Base-by-base conservation (phyloP, 1,140 invertebrate species). In the Linepithema humile region DNA sequence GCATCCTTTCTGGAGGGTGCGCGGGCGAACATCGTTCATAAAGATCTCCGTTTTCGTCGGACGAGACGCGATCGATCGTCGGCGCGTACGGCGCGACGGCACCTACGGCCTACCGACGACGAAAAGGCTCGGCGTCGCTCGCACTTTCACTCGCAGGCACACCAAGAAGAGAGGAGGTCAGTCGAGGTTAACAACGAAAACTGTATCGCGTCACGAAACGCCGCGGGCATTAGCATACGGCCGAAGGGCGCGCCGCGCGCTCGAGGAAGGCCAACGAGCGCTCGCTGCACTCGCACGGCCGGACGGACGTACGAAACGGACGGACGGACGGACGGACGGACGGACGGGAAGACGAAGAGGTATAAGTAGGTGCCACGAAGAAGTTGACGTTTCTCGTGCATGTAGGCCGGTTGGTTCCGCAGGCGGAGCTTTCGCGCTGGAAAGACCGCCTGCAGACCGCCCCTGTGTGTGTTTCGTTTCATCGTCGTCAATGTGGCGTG, bases 391-490 rank as follows among this genome's bases (percentile, higher is more conserved):
- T 86, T 83, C 82, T 35, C 84, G 75, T 84, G 82, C 82, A 78
- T 86, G 77, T 80, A 89, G 78, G 62, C 75, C 57, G 78, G 88
- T 40, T 75, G n/a, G 38, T 32, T 72, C 87, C 62, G 87, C 89
- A 90, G 90, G 90, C 90, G 90, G 90, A 90, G 90, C 90, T 89
- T 90, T 90, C 69, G 70, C 59, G 69, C 65, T 90, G 83, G 50
- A 88, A 88, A 89, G 90, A 90, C 90, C 90, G 89, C 90, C 90
- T 90, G 88, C 88, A 85, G 89, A 90, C 88, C 89, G 89, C 89
- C 89, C 89, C 85, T 87, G 80, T 67, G 74, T 80, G 55, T 15
- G 82, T 43, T 72, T 74, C 86, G 57, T 85, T 85, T 88, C 77
- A 85, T 88, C 87, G 64, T 84, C 83, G 75, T 88, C 67, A 67